These are phyloP conservation scores for Typhlomys cinereus DNA, from an alignment of 2,113 vertebrate genomes.

Conservation along the genomic window DNA sequence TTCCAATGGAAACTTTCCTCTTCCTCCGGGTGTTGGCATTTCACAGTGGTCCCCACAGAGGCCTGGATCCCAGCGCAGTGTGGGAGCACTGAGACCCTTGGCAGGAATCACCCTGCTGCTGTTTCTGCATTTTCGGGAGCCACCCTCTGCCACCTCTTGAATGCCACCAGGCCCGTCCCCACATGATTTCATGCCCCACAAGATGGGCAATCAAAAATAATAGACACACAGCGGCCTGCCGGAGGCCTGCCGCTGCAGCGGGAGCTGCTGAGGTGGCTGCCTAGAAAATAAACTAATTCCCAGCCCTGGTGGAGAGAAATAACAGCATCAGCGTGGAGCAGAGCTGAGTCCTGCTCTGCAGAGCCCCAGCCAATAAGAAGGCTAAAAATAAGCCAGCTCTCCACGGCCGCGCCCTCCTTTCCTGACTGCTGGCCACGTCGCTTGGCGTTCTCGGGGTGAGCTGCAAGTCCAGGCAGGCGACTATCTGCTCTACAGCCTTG, in stretches of 20 bases:
- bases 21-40: fast-evolving
- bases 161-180: not conserved
- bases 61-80: not conserved
- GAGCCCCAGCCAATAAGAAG: slow-evolving; percentile 40
- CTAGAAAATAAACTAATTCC: slow-evolving; percentile 59
- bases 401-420: not conserved
- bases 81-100: fast-evolving
- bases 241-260: not conserved
- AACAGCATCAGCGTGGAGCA: slow-evolving; percentile 44
- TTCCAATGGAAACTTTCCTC: not conserved
- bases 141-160: not conserved
- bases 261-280: slow-evolving; percentile 56
- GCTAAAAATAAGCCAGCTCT: slow-evolving; percentile 63
- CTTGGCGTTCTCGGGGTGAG: not conserved
- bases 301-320: slow-evolving; percentile 47
- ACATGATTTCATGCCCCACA: slow-evolving; percentile 57
- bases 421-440: not conserved
- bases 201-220: slow-evolving; percentile 61
- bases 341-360: not conserved
- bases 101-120: not conserved
- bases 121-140: not conserved
- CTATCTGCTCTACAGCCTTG: not conserved
- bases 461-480: not conserved
- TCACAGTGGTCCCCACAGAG: fast-evolving
- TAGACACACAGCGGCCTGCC: slow-evolving; percentile 44